Evolutionary conservation across 2,888 invertebrate species (phyloP).

Genomic region (Tenodera sinensis): DNA sequence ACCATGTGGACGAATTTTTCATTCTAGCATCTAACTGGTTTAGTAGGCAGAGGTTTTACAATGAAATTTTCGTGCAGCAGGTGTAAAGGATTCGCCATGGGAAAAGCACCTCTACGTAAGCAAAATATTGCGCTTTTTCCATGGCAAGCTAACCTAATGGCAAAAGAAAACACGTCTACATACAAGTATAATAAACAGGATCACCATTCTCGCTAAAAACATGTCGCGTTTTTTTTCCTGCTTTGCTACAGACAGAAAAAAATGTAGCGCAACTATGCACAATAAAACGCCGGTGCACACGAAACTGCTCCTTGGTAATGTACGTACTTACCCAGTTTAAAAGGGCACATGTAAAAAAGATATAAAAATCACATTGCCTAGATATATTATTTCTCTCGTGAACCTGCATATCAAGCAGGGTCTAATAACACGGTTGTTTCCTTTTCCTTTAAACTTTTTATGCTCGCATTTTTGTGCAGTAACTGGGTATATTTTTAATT

Average conservation of each 20-base stretch:
- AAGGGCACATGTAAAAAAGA: neutral
- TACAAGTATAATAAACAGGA: no score
- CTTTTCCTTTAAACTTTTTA: neutral
- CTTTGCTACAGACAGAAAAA: neutral
- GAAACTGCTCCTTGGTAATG: neutral
- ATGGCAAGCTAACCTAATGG: no score
- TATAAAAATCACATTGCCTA: neutral
- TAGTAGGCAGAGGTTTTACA: no score
- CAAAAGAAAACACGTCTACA: no score
- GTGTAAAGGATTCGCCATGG: no score
- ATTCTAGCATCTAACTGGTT: no score
- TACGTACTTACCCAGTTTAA: neutral
- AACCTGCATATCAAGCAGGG: neutral
- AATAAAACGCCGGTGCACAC: neutral
- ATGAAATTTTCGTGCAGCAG: no score
- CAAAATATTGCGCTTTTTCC: no score
- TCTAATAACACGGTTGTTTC: neutral
- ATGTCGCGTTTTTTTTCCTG: neutral
- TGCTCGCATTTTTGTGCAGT: no score
- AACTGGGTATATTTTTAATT: no score
- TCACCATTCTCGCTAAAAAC: neutral
- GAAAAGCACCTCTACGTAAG: no score
- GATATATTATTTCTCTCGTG: neutral
- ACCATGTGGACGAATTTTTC: no score
- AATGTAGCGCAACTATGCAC: neutral